Evolutionary conservation across 2,888 invertebrate genomes (phyloP).

Genomic region (Morinoia aosen): DNA sequence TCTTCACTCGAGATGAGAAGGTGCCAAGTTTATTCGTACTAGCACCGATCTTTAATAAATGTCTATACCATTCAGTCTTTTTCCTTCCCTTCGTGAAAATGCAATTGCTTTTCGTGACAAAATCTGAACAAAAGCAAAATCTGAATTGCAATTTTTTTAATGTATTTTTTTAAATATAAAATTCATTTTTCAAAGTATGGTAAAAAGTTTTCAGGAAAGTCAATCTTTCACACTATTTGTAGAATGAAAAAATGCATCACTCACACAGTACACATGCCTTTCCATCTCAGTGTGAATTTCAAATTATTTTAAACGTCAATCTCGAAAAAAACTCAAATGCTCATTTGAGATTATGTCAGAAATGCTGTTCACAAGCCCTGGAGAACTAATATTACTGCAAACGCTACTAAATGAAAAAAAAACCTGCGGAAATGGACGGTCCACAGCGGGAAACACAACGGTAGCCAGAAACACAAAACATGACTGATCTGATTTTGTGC

Average conservation of each 20-base stretch:
- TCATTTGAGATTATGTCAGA: background rate
- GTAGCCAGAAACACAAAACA: background rate
- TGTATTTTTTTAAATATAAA: background rate
- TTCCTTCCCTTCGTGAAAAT: background rate
- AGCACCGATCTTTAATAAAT: background rate
- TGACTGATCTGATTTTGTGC: background rate
- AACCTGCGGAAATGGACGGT: background rate
- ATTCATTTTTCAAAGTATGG: background rate
- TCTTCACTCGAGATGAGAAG: background rate
- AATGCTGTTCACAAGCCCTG: background rate
- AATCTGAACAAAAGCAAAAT: background rate
- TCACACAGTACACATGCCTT: background rate
- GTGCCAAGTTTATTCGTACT: background rate
- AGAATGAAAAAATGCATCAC: background rate
- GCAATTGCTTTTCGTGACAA: background rate
- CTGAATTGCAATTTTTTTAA: background rate
- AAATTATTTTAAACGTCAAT: background rate
- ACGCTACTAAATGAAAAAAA: background rate
- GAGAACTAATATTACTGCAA: background rate
- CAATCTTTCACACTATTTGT: background rate
- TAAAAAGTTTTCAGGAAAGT: background rate
- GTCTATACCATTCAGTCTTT: background rate
- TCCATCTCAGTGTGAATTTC: background rate
- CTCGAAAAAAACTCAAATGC: background rate
- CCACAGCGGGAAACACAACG: background rate